phyloP scores from a whole-genome alignment of 2,888 invertebrate species.

The Chaitophorus viminalis region DNA sequence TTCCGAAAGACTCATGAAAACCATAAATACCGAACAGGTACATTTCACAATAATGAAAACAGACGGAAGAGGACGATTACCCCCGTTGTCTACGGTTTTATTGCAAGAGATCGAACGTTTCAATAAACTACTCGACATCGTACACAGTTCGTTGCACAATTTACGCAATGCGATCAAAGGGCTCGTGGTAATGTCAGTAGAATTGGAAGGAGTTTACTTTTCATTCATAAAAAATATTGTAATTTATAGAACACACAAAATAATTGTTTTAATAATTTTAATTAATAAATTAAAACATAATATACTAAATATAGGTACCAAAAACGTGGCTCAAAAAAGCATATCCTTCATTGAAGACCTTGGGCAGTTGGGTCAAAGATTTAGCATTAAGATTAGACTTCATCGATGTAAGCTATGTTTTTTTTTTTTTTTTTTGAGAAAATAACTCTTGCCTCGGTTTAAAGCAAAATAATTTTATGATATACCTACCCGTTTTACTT shows the following conservation, averaged over 20 bases:
- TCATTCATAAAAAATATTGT: conserved; percentile 79
- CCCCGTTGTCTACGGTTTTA: conserved; percentile 81
- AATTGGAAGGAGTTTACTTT: conserved; percentile 80
- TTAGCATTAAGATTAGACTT: conserved; percentile 83
- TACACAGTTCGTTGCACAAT: conserved; percentile 80
- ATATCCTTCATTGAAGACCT: conserved; percentile 86
- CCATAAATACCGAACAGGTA: conserved; percentile 75
- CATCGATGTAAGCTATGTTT: conserved; percentile 70
- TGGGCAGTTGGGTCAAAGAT: conserved; percentile 89
- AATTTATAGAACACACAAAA: conserved; percentile 45
- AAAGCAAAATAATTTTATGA: no score
- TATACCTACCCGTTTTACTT: no score
- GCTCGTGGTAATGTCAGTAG: conserved; percentile 90
- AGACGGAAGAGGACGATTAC: conserved; percentile 74
- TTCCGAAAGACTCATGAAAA: conserved; percentile 71
- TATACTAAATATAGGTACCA: conserved; percentile 76
- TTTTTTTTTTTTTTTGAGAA: no score
- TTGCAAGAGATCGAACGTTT: conserved; percentile 88
- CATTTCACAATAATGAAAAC: conserved; percentile 72
- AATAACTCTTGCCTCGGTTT: no score
- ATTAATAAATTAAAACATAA: conserved; percentile 40
- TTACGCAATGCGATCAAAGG: conserved; percentile 91
- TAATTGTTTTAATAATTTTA: neutral
- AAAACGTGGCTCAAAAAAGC: conserved; percentile 81
- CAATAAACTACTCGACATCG: conserved; percentile 77